A percentile compares a stretch with the other conserved stretches of the same genome.
phyloP scores from a whole-genome alignment of 2,113 vertebrate species.

The western clawed frog (Xenopus tropicalis) region DNA sequence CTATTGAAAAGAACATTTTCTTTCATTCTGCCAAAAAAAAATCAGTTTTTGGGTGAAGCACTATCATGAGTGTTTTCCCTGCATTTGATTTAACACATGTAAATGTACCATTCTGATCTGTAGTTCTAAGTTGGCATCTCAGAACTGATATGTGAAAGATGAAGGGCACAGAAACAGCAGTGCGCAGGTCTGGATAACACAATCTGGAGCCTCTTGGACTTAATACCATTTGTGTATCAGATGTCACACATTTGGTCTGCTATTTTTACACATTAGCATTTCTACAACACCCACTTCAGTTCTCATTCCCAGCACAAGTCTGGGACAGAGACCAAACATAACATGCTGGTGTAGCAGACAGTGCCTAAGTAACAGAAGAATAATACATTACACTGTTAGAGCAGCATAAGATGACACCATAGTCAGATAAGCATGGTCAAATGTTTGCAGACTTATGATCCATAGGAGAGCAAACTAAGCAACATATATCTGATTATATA shows the following conservation, averaged over 20 bases:
- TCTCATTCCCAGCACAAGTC: conserved; percentile 41
- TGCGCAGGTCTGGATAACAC: conserved; percentile 12
- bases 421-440: neutral
- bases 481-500: neutral
- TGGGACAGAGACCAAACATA: conserved; percentile 40
- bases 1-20: too few relatives aligned
- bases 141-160: conserved; percentile 6
- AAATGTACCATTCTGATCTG: neutral
- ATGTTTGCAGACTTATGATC: neutral
- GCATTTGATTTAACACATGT: neutral
- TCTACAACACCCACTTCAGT: conserved; percentile 43
- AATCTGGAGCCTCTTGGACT: conserved; percentile 32
- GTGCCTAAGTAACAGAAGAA: conserved; percentile 21
- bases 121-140: neutral
- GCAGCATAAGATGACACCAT: neutral
- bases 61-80: too few relatives aligned
- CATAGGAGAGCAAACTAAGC: neutral
- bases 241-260: conserved; percentile 42
- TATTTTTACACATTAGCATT: conserved; percentile 41
- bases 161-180: conserved; percentile 19
- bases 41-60: too few relatives aligned
- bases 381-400: neutral
- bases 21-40: too few relatives aligned
- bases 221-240: conserved; percentile 28
- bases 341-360: conserved; percentile 39